Evolutionary conservation across 2,113 vertebrate species (phyloP).

Genomic region (Nipponia nippon): DNA sequence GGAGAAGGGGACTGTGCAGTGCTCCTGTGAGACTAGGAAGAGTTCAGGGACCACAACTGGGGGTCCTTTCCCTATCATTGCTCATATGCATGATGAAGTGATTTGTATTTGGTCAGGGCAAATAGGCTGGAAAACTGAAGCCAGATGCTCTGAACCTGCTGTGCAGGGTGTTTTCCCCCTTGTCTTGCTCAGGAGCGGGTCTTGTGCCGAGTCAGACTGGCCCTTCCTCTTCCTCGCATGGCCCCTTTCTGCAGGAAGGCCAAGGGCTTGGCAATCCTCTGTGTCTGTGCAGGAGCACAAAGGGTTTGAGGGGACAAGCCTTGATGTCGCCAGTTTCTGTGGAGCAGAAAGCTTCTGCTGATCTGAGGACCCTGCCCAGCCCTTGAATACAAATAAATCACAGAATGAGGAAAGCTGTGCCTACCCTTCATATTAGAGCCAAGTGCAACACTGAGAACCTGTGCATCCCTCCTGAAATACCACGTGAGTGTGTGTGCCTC

Average conservation of each 20-base stretch:
- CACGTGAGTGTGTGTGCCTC: neutral
- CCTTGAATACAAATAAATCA: neutral
- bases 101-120: neutral
- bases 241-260: neutral
- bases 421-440: neutral
- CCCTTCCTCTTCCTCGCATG: neutral
- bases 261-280: neutral
- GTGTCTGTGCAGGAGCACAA: neutral
- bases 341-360: neutral
- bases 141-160: neutral
- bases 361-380: neutral
- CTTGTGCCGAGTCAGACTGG: neutral
- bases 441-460: neutral
- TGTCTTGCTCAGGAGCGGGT: neutral
- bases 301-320: neutral
- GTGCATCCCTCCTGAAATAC: neutral
- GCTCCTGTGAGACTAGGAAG: neutral
- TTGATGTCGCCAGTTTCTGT: neutral
- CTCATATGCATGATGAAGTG: neutral
- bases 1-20: neutral
- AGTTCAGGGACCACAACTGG: neutral
- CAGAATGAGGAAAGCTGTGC: neutral
- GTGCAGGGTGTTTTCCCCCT: neutral
- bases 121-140: neutral
- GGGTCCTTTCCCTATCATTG: neutral